phyloP scores from a whole-genome alignment of 2,113 vertebrate genomes.

The Melanerpes aurifrons region DNA sequence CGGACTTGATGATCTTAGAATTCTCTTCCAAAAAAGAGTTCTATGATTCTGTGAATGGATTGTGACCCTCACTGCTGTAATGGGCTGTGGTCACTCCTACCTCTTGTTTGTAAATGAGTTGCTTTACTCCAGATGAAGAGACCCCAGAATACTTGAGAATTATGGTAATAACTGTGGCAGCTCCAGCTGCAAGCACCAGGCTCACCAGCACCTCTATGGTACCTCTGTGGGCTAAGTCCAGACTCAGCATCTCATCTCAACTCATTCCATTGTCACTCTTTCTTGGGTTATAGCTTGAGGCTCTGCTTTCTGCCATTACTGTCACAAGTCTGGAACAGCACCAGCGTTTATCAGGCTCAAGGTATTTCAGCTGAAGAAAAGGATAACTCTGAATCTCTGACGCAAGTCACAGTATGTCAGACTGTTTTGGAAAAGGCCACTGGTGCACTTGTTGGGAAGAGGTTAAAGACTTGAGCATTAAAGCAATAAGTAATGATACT shows the following conservation, averaged over 20 bases:
- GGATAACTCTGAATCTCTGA: neutral
- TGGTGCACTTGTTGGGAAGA: neutral
- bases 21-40: too few relatives aligned
- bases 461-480: neutral
- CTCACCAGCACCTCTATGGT: neutral
- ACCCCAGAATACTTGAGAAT: neutral
- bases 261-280: neutral
- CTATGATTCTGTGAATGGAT: too few relatives aligned
- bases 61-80: neutral
- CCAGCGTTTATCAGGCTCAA: fast-evolving
- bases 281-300: fast-evolving
- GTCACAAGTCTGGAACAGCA: neutral
- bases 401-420: fast-evolving
- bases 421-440: fast-evolving
- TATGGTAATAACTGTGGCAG: fast-evolving
- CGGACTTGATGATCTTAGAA: too few relatives aligned
- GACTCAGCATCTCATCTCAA: neutral
- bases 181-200: fast-evolving
- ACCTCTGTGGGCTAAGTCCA: neutral
- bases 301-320: neutral
- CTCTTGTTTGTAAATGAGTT: neutral
- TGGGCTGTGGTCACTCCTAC: neutral
- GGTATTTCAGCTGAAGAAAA: neutral
- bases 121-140: neutral
- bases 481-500: neutral